phyloP scores from a whole-genome alignment of 2,113 vertebrate species.

The Bostrychus sinensis region DNA sequence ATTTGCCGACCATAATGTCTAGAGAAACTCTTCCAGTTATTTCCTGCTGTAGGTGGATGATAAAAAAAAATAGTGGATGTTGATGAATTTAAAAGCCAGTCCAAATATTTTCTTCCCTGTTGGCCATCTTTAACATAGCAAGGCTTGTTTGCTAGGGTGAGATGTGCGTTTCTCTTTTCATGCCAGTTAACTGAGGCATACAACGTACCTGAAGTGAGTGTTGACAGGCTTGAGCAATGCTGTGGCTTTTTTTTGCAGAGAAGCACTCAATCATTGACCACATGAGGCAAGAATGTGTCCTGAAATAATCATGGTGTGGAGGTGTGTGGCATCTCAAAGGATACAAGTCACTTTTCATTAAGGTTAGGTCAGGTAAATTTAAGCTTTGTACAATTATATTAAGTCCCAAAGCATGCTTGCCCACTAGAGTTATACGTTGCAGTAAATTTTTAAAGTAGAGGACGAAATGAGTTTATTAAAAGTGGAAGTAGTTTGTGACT shows the following conservation, averaged over 20 bases:
- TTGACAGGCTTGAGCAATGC: background rate
- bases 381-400: background rate
- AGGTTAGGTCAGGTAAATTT: background rate
- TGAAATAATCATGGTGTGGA: slow-evolving; percentile 15
- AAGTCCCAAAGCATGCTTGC: background rate
- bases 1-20: background rate
- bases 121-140: slow-evolving; percentile 4
- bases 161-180: slow-evolving; percentile 7
- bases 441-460: background rate
- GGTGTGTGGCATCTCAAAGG: slow-evolving; percentile 3
- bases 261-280: background rate
- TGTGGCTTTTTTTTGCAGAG: background rate
- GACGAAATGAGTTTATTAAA: background rate
- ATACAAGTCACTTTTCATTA: background rate
- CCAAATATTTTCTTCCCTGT: slow-evolving; percentile 10
- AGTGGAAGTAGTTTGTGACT: background rate
- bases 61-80: background rate
- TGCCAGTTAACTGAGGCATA: background rate
- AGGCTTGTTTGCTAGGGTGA: slow-evolving; percentile 10
- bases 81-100: slow-evolving; percentile 17
- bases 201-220: background rate
- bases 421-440: background rate
- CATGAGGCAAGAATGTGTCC: background rate
- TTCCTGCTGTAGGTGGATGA: background rate
- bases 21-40: background rate